These are phyloP conservation scores for Drosophila melanogaster DNA, from an alignment of 1,140 invertebrate genomes.

Conservation along the genomic window DNA sequence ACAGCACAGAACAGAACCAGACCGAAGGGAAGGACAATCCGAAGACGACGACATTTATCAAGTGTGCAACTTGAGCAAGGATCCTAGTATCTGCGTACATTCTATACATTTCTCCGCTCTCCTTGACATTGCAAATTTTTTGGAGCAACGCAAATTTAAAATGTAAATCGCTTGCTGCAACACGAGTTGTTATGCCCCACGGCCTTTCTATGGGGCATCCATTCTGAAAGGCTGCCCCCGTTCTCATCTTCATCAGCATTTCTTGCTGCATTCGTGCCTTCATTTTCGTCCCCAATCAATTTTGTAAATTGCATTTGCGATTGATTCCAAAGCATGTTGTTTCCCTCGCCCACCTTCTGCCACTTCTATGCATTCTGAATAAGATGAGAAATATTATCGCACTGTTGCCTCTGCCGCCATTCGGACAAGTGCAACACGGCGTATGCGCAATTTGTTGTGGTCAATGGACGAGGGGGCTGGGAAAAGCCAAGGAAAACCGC, in stretches of 20 bases:
- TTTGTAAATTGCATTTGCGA: constrained; percentile 75
- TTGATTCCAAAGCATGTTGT: constrained; percentile 67
- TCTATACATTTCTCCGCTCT: constrained; percentile 12
- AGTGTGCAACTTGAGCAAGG: constrained; percentile 52
- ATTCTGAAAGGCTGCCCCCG: background rate
- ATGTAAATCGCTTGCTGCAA: constrained; percentile 65
- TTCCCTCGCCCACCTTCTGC: background rate
- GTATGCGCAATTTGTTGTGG: constrained; percentile 55
- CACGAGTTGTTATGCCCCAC: constrained; percentile 49
- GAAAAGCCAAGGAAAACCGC: constrained; percentile 5
- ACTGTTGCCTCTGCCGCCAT: constrained; percentile 26
- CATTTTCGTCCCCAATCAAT: constrained; percentile 67
- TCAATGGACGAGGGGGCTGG: constrained; percentile 22
- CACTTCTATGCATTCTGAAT: constrained; percentile 40
- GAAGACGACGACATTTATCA: constrained; percentile 68
- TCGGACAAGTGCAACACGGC: constrained; percentile 31
- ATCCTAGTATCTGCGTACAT: constrained; percentile 20
- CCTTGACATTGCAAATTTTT: constrained; percentile 31
- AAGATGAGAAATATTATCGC: constrained; percentile 44
- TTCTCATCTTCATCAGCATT: constrained; percentile 21
- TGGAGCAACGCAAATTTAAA: constrained; percentile 42
- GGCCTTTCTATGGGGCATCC: constrained; percentile 21
- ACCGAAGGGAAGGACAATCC: constrained; percentile 15
- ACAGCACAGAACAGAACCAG: background rate
- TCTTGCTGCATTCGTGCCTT: constrained; percentile 18